Conservation (phyloP, 2,113 vertebrate genomes). For the Oreochromis tanganicae region DNA sequence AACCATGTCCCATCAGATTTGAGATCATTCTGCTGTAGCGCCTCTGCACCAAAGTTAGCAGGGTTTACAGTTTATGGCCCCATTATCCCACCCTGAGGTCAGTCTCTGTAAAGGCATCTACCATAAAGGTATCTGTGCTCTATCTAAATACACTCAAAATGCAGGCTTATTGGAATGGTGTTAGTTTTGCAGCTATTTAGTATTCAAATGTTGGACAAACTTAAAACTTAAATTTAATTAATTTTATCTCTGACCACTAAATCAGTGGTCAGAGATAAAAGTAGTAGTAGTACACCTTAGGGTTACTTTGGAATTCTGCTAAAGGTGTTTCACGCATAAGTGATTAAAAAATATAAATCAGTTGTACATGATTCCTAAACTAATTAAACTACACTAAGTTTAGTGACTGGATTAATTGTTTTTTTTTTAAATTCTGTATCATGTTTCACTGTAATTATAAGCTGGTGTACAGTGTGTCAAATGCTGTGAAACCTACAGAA, state of each 20-base stretch:
- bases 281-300: neutral
- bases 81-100: slow-evolving; percentile 10
- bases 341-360: neutral
- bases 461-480: neutral
- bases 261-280: neutral
- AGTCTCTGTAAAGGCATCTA: slow-evolving; percentile 5
- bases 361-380: neutral
- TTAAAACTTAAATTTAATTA: neutral
- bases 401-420: neutral
- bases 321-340: neutral
- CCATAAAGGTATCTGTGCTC: neutral
- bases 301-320: neutral
- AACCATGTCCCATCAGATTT: neutral
- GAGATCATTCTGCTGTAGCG: neutral
- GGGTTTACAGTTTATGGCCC: neutral
- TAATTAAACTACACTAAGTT: neutral
- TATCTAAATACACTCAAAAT: neutral
- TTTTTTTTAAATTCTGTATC: neutral
- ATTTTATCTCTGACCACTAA: neutral
- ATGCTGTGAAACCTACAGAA: neutral
- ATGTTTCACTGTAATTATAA: neutral
- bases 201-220: neutral
- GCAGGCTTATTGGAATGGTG: neutral
- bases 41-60: neutral
- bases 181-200: neutral